Evolutionary conservation across 2,888 invertebrate genomes (phyloP), one percentile per base, ranked within the genome.

Genomic region (Miltochrista miniata): DNA sequence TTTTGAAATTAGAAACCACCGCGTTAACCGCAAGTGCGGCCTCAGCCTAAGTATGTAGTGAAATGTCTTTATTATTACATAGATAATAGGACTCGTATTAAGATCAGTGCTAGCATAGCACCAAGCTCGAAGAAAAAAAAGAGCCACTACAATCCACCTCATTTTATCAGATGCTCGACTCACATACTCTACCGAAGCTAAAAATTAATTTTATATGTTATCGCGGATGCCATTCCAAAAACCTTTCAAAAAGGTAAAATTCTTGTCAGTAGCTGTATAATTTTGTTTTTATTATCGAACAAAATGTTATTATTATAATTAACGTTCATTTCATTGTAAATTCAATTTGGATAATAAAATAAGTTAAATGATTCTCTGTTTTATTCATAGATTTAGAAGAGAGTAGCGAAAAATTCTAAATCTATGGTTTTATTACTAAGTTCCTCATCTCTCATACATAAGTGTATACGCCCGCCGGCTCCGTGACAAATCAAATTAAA

Each of bases 211-310:
- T 66, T 65, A 70, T 72, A 59, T 71, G 64, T 68, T 73, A 62
- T 74, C 76, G 84, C 75, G 83, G 77, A 85, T 87, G 88, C 90
- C 90, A 90, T 90, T 88, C 88, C 90, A 87, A 81, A 79, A 71
- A 75, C 88, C 88, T 90, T 90, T 88, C 45, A 76, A 87, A 90
- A 90, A 90, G 90, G 90, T 87, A 79, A 74, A 81, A 85, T 85
- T 90, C 90, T 90, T 90, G 90, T 90, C 90, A 90, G 87, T 90
- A 90, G 91, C 74, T 85, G 67, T 87, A 86, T 58, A 68, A 75
- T 70, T 77, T 79, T 79, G 77, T 79, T 80, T 84, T 83, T 81
- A 76, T 79, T 79, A 79, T 77, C 75, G 75, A 75, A 64, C 74
- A 81, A 79, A 79, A 72, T 74, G 59, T 75, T 70, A 82, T 82